Conservation (phyloP, 2,113 vertebrate species). For the Talpa occidentalis region DNA sequence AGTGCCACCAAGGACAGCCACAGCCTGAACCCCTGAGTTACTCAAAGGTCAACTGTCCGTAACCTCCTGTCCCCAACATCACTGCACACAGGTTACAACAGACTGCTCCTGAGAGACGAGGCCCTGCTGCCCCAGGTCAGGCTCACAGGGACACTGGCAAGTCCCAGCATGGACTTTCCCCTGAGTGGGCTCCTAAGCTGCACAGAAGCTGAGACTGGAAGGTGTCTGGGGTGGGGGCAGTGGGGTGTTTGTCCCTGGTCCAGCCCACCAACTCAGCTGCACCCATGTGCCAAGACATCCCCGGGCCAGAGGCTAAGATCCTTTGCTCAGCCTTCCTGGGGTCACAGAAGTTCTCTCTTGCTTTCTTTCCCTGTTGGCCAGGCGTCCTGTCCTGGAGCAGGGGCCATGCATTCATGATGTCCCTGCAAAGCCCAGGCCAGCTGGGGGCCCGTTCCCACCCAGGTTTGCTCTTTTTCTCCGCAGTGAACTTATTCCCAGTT, state of each 20-base stretch:
- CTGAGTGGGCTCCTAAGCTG: neutral
- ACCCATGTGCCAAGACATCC: too few relatives aligned
- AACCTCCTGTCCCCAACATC: neutral
- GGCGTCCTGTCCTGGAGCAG: too few relatives aligned
- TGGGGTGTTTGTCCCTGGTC: too few relatives aligned
- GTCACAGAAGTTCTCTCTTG: too few relatives aligned
- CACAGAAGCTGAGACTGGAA: fast-evolving
- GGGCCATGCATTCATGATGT: fast-evolving
- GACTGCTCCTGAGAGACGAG: neutral
- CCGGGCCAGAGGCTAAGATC: too few relatives aligned
- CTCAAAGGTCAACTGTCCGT: too few relatives aligned
- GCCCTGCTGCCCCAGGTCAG: fast-evolving
- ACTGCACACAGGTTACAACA: neutral
- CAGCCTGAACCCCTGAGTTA: too few relatives aligned
- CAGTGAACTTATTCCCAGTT: neutral
- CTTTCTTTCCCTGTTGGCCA: too few relatives aligned
- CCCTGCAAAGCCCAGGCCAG: fast-evolving
- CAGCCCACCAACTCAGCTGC: too few relatives aligned
- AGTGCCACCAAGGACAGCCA: neutral
- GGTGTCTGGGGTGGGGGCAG: too few relatives aligned
- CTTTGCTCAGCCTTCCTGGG: too few relatives aligned
- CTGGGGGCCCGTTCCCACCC: neutral
- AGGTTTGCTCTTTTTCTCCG: neutral
- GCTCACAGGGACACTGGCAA: fast-evolving
- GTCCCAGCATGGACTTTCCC: neutral